These are phyloP conservation scores for Torymus texanus DNA, from an alignment of 2,888 invertebrate species.

Conservation along the genomic window DNA sequence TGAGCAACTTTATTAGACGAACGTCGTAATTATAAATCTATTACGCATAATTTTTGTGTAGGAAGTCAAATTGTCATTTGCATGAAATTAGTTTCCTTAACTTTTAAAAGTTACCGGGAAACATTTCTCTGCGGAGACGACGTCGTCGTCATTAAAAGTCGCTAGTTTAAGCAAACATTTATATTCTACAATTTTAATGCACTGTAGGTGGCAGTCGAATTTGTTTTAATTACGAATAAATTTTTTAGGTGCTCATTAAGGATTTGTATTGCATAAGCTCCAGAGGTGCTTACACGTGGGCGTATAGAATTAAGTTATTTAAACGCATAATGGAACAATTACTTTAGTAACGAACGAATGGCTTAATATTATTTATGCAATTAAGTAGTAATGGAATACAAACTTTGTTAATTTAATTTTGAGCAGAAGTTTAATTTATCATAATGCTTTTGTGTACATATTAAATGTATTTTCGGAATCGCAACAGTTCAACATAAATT, in stretches of 20 bases:
- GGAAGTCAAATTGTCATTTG: conserved; percentile 11
- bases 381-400: too few relatives aligned
- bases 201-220: neutral
- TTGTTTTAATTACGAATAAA: neutral
- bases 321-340: too few relatives aligned
- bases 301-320: too few relatives aligned
- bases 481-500: too few relatives aligned
- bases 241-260: neutral
- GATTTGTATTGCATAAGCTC: neutral
- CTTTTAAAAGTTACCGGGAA: neutral
- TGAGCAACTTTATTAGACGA: neutral
- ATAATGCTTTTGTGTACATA: too few relatives aligned
- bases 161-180: neutral
- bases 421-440: too few relatives aligned
- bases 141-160: neutral
- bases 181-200: neutral
- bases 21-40: conserved; percentile 7
- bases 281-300: too few relatives aligned
- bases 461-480: too few relatives aligned
- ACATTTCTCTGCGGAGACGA: neutral
- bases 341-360: too few relatives aligned
- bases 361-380: too few relatives aligned
- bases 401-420: too few relatives aligned
- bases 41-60: conserved; percentile 10
- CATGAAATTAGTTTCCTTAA: conserved; percentile 4